Base-by-base conservation (phyloP, 2,888 invertebrate genomes). In the Erebia palarica region DNA sequence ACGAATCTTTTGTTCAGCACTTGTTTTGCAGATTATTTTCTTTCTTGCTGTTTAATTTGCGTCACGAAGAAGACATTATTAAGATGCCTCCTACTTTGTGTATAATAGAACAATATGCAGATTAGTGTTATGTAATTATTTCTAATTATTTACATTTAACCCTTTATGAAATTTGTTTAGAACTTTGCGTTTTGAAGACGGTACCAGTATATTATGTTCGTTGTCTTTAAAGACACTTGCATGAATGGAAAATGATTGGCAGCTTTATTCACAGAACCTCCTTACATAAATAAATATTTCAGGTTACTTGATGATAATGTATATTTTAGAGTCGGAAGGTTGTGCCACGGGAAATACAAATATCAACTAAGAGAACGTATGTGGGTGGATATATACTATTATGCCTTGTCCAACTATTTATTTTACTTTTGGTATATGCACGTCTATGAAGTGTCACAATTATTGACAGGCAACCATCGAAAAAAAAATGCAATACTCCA, bases 1-100 rank as follows among this genome's bases (percentile, higher is more conserved):
- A 18, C 63, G 63, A 21, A 63, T 80, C 77, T 79, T 78, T 81
- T 80, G 79, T 81, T 77, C 75, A 69, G 75, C 75, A 71, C 76
- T 78, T 75, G 76, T 74, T 71, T 76, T 77, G 68, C 74, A 67
- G 71, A 73, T 74, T 78, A 75, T 74, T 76, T 78, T 74, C 75
- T 75, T 76, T 75, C 72, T 71, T 73, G 72, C 16, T 60, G 51
- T 69, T 69, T 70, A 75, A 75, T 78, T 78, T 77, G 69, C 73
- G 75, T 77, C 71, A 72, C 68, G 68, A 66, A 27, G 66, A 57
- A 67, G 65, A 65, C 51, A 68, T 69, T 67, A 7, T 69, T 69
- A 65, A 57, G 47, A 66, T 66, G 58, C 69, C 65, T 63, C 58
- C 68, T 70, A 68, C 63, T 70, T 49, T 65, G 11, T 55, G 65